These are phyloP conservation scores for Caenorhabditis brenneri DNA, from an alignment of 1,140 invertebrate species.

Conservation along the genomic window DNA sequence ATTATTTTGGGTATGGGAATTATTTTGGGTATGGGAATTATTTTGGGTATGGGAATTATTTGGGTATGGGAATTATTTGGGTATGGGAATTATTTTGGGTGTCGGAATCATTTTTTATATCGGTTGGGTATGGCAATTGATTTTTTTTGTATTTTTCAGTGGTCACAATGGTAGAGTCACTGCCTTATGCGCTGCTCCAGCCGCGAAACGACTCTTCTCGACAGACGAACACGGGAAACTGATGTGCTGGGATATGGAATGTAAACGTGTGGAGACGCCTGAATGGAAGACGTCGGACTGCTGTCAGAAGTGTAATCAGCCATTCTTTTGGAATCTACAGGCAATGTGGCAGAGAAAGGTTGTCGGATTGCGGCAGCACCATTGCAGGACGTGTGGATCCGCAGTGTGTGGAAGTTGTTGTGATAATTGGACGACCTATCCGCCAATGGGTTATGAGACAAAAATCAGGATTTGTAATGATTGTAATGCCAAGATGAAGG, in stretches of 20 bases:
- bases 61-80: too few relatives aligned
- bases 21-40: too few relatives aligned
- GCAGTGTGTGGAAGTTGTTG: conserved; percentile 83
- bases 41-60: too few relatives aligned
- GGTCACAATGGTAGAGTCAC: conserved; percentile 73
- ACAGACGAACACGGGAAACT: conserved; percentile 90
- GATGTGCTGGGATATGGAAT: conserved; percentile 92
- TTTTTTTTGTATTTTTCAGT: conserved; percentile 68
- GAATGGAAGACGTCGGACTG: conserved; percentile 90
- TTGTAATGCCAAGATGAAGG: conserved; percentile 77
- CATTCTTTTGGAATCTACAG: conserved; percentile 95
- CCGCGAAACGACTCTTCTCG: conserved; percentile 84
- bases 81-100: too few relatives aligned
- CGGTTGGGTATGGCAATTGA: too few relatives aligned
- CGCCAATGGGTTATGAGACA: conserved; percentile 95
- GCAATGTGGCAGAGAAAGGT: conserved; percentile 97
- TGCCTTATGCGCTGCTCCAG: conserved; percentile 79
- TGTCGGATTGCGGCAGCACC: conserved; percentile 72
- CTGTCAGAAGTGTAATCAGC: conserved; percentile 88
- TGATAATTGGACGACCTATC: conserved; percentile 84
- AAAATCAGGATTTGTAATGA: conserved; percentile 91
- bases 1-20: too few relatives aligned
- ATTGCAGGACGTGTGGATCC: conserved; percentile 82
- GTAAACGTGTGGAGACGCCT: conserved; percentile 81
- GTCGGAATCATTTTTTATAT: too few relatives aligned